Evolutionary conservation across 2,888 invertebrate genomes (phyloP), one percentile per base, ranked within the genome.

Genomic region (Perdita meconis): DNA sequence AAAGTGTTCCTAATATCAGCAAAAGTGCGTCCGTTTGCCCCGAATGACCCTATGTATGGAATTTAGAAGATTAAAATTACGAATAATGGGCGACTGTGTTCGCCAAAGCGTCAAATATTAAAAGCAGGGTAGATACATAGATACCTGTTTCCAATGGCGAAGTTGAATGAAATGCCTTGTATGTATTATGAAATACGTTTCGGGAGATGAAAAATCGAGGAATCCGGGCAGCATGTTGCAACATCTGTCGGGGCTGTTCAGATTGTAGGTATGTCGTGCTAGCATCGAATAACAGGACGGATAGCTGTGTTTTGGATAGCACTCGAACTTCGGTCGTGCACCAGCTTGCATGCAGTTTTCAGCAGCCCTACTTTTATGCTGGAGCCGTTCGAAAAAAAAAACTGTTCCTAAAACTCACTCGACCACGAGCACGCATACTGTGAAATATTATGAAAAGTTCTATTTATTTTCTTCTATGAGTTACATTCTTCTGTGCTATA

Each of bases 211-310:
- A 56, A 64, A 70, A 70, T 47, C 8, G n/a, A 13, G 47, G 64
- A 19, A 53, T 1, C n/a, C 51, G 47, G n/a, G 55, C 1, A 36
- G 22, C 30, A 30, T 13, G 16, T 50, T 44, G 56, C 24, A 61
- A 71, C 61, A 68, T 73, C 69, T 69, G 71, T 65, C 59, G 65
- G 36, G 26, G 2, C 36, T 44, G 30, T 47, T 65, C n/a, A 56
- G 47, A 47, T 38, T 50, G 65, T 38, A 73, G 59, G 65, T 51
- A 44, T 26, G 47, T 40, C 24, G 24, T 40, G 26, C 40, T 36
- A 24, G 61, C 12, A 1, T 78, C 51, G 44, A 47, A 66, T 53
- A 74, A 65, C 70, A 66, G 55, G 42, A 60, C 50, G 64, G 57
- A 73, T 61, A 57, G 47, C 53, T 47, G 51, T 26, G 40, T 76